Evolutionary conservation across 1,140 invertebrate species (phyloP).

Genomic region (Drosophila truncata): DNA sequence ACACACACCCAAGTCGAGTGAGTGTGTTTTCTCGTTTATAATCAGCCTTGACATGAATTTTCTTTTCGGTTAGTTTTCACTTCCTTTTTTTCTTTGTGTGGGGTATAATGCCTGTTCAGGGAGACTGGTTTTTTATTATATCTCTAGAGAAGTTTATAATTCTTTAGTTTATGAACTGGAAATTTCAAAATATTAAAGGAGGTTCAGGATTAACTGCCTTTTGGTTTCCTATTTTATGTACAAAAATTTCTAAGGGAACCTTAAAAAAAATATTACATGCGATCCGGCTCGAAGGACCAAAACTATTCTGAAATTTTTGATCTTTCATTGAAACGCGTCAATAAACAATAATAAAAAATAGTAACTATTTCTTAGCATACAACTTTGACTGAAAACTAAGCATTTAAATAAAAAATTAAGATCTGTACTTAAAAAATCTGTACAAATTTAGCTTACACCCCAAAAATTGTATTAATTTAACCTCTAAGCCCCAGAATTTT

Average conservation of each 20-base stretch:
- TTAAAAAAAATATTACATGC: background rate
- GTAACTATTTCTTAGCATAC: no score
- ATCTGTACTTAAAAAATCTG: no score
- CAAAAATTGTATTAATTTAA: background rate
- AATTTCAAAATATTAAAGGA: background rate
- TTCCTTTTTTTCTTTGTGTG: background rate
- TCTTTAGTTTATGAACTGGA: background rate
- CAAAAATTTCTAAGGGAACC: background rate
- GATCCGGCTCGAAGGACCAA: background rate
- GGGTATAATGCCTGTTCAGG: background rate
- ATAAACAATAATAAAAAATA: no score
- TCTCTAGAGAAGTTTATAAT: background rate
- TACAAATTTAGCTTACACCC: no score
- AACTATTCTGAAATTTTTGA: background rate
- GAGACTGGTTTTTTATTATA: background rate
- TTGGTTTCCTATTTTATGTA: background rate
- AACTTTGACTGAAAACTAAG: no score
- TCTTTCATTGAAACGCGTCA: no score
- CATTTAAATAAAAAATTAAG: no score
- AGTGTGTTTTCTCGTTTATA: slow-evolving; percentile 44
- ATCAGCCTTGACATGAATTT: slow-evolving; percentile 76
- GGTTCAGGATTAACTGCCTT: background rate
- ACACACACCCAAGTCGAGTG: slow-evolving; percentile 1
- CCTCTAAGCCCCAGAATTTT: background rate
- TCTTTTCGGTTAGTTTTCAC: slow-evolving; percentile 23